A percentile compares a stretch with the other conserved stretches of the same genome.
These are phyloP conservation scores for Drosophila pachea DNA, from an alignment of 1,140 invertebrate genomes.

Conservation along the genomic window DNA sequence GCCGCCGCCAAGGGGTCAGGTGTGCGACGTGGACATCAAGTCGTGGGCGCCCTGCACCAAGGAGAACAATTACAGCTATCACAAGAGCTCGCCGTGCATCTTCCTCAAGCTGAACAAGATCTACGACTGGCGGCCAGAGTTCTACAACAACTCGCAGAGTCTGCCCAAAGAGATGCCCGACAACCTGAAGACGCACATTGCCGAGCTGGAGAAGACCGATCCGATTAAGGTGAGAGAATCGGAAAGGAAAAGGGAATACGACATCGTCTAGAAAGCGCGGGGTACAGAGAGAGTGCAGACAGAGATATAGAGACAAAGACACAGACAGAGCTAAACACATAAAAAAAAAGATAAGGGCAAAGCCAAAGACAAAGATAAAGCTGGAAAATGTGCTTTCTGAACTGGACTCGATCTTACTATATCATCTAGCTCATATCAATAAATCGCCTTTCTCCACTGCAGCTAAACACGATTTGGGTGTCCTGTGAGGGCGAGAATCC, in stretches of 20 bases:
- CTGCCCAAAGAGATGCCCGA: constrained; percentile 85
- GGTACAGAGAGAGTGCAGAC: no score
- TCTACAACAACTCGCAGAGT: constrained; percentile 82
- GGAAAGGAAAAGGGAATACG: no score
- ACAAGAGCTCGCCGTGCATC: constrained; percentile 88
- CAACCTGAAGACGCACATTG: constrained; percentile 81
- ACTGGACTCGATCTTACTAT: no score
- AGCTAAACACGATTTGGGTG: constrained; percentile 90
- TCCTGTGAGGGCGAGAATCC: constrained; percentile 94
- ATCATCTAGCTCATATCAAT: not conserved
- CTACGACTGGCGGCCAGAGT: constrained; percentile 88
- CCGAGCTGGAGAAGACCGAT: constrained; percentile 56
- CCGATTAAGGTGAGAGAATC: constrained; percentile 56
- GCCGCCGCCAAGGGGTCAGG: constrained; percentile 82
- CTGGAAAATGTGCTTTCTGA: no score
- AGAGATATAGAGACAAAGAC: no score
- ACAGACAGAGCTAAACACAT: no score
- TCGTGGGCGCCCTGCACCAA: constrained; percentile 83
- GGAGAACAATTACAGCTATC: constrained; percentile 86
- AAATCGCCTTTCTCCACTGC: constrained; percentile 40
- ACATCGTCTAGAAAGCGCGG: no score
- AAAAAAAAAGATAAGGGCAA: no score
- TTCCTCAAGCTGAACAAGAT: constrained; percentile 91
- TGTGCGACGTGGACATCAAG: constrained; percentile 86
- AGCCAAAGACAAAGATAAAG: no score